Percentiles rank a stretch among this genome's conserved stretches.
Conservation (phyloP, 2,888 invertebrate genomes). For the Amorpha juglandis region DNA sequence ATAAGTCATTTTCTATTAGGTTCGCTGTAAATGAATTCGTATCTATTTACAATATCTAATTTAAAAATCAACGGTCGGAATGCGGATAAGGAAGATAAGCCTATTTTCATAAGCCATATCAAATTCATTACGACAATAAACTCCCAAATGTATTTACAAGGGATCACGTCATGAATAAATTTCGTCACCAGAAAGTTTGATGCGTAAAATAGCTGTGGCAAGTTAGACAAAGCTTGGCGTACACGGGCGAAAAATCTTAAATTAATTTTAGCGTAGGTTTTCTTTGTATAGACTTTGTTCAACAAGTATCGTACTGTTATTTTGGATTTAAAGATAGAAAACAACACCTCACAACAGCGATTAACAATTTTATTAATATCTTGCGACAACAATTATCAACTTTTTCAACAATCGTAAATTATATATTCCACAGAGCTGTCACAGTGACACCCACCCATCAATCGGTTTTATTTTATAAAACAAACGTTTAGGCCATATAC, state of each 20-base stretch:
- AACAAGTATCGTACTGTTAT: background rate
- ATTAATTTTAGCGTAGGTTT: conserved; percentile 6
- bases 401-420: no score
- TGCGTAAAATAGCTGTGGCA: conserved; percentile 74
- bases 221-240: conserved; percentile 69
- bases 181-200: conserved; percentile 78
- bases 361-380: no score
- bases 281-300: background rate
- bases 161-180: conserved; percentile 83
- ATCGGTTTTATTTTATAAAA: no score
- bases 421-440: no score
- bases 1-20: no score
- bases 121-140: conserved; percentile 83
- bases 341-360: no score
- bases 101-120: conserved; percentile 77
- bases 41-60: conserved; percentile 16
- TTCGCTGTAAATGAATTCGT: no score
- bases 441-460: no score
- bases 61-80: conserved; percentile 48
- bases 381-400: no score
- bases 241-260: conserved; percentile 31
- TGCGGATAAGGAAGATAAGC: conserved; percentile 56
- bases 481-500: no score
- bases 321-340: no score
- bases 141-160: conserved; percentile 82